Conservation (phyloP, 2,797 vertebrate genomes). For the Gastrophryne carolinensis region DNA sequence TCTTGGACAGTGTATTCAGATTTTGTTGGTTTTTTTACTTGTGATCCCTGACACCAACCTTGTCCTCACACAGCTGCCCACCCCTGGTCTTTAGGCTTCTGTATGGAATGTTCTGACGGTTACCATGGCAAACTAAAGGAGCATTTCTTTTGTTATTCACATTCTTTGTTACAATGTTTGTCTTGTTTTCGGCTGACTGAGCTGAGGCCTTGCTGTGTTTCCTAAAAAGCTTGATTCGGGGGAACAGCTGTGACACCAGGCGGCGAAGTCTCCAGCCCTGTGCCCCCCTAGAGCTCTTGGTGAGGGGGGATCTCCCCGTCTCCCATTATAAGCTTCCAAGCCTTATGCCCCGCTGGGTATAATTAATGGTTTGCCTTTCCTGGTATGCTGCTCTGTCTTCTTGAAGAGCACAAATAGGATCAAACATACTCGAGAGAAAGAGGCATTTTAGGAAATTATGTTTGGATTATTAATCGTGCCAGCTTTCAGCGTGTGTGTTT, state of each 20-base stretch:
- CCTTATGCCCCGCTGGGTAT: constrained; percentile 40
- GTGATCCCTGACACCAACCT: too few species aligned
- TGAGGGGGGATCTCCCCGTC: constrained; percentile 10
- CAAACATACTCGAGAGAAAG: constrained; percentile 3
- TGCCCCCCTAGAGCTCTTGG: not conserved
- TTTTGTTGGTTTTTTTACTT: too few species aligned
- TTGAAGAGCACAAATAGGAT: constrained; percentile 14
- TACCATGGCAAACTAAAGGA: constrained; percentile 20
- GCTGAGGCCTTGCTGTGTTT: constrained; percentile 14
- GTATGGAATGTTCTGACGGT: constrained; percentile 22
- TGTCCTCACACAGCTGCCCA: constrained; percentile 14
- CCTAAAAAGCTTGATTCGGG: constrained; percentile 17
- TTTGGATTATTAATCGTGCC: constrained; percentile 25
- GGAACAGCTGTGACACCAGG: constrained; percentile 47
- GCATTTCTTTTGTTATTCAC: constrained; percentile 27
- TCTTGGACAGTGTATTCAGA: too few species aligned
- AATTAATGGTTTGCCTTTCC: constrained; percentile 47
- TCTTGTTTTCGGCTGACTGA: constrained; percentile 35
- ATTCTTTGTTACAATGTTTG: constrained; percentile 43
- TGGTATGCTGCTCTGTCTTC: constrained; percentile 18
- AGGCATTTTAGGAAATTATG: constrained; percentile 13
- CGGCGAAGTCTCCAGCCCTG: constrained; percentile 1
- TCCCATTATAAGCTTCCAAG: constrained; percentile 27
- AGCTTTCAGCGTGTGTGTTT: not conserved
- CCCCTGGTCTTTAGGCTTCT: not conserved